phyloP scores from a whole-genome alignment of 92 coral and sea anemone genomes.

The Heteractis magnifica region DNA sequence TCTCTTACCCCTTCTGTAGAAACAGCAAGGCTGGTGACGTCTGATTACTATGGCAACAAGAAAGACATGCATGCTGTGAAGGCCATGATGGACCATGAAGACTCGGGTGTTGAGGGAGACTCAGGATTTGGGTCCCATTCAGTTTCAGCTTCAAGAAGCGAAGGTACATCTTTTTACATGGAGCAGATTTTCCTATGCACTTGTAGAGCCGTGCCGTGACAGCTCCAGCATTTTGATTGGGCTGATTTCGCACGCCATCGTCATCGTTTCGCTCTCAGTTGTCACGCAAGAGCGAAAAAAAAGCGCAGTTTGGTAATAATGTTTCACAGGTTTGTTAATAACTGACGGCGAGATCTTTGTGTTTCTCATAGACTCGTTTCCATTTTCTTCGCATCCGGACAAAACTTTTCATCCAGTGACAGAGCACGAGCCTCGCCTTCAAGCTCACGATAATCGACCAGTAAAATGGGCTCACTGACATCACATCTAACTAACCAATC shows the following conservation, averaged over 20 bases:
- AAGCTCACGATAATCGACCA: slow-evolving; percentile 11
- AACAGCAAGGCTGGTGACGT: slow-evolving; percentile 6
- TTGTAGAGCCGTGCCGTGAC: too few relatives aligned
- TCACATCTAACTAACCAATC: neutral
- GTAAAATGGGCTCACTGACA: slow-evolving; percentile 20
- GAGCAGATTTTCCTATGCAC: neutral
- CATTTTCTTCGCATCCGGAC: slow-evolving; percentile 16
- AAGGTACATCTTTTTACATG: slow-evolving; percentile 33
- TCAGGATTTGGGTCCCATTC: slow-evolving; percentile 80
- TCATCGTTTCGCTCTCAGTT: too few relatives aligned
- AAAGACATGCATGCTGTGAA: slow-evolving; percentile 7
- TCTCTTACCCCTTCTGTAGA: neutral
- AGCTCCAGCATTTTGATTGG: too few relatives aligned
- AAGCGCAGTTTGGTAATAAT: neutral
- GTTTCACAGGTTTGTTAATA: neutral
- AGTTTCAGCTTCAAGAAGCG: slow-evolving; percentile 39
- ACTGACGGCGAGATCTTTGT: neutral
- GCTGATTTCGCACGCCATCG: too few relatives aligned
- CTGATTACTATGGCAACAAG: slow-evolving; percentile 14
- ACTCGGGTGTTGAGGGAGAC: slow-evolving; percentile 49
- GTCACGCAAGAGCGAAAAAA: too few relatives aligned
- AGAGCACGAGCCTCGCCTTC: slow-evolving; percentile 19
- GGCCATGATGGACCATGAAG: slow-evolving; percentile 38
- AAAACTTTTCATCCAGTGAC: slow-evolving; percentile 12
- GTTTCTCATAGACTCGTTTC: slow-evolving; percentile 15